A percentile compares a stretch with the other conserved stretches of the same genome.
These are phyloP conservation scores for Genyomyrus donnyi DNA, from an alignment of 2,113 vertebrate genomes.

Conservation along the genomic window DNA sequence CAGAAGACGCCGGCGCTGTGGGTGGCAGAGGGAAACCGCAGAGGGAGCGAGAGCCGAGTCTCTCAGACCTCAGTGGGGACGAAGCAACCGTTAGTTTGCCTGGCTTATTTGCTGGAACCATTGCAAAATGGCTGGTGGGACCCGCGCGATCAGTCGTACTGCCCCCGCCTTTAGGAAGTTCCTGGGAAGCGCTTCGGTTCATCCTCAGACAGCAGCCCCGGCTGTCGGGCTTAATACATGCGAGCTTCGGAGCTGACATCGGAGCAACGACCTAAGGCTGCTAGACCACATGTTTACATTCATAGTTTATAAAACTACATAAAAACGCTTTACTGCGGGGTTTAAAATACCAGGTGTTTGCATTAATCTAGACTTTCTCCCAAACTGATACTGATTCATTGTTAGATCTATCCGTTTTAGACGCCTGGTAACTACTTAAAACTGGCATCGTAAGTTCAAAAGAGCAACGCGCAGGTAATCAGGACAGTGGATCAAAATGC, in stretches of 20 bases:
- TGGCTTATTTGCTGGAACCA: not conserved
- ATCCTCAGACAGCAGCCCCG: not conserved
- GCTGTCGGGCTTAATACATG: not conserved
- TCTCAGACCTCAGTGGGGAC: not conserved
- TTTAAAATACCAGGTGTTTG: not conserved
- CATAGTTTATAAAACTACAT: not conserved
- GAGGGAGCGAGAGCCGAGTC: not conserved
- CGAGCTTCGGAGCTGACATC: not conserved
- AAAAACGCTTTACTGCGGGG: not conserved
- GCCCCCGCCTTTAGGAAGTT: not conserved
- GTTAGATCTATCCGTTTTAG: not conserved
- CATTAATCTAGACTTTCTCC: not conserved
- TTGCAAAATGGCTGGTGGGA: not conserved
- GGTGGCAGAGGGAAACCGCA: not conserved
- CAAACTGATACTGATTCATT: not conserved
- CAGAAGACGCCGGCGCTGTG: not conserved
- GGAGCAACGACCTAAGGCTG: not conserved
- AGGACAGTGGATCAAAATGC: not conserved
- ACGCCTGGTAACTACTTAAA: not conserved
- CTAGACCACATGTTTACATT: not conserved
- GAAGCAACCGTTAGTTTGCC: not conserved
- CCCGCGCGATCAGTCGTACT: not conserved
- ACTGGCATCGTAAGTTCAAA: not conserved
- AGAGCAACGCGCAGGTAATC: not conserved
- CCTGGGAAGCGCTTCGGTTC: not conserved